Base-by-base conservation (phyloP, 2,113 vertebrate species). In the Cyprinodon variegatus region DNA sequence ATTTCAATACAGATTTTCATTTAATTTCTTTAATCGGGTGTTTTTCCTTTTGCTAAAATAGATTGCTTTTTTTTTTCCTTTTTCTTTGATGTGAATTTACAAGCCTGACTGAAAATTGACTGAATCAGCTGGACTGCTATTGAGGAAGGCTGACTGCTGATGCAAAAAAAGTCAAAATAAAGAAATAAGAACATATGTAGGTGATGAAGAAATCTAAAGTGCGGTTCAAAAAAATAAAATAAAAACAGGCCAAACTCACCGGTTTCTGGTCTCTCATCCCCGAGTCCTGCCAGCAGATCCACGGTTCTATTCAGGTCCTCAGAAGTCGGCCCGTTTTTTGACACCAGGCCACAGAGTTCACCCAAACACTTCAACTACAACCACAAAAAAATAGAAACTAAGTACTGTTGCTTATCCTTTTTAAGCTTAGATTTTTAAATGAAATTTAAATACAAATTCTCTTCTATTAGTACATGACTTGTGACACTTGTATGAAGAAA, bases 231-330 rank as follows among this genome's bases (percentile, higher is more conserved):
- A 45, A 45, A 45, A 45, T 10, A 14, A 29, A 29, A 29, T 29
- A 29, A 29, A 29, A 29, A 29, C 29, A 29, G 29, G 29, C 29
- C 8, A 3, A 38, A 64, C 83, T 12, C 92, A 98, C 98, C 96
- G 60, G 98, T 99, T 86, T 99, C 98, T 2, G 97, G 96, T 39
- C 96, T 95, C 78, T 99, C 97, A 11, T 96, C 94, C 72, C 97
- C 97, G 50, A 99, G 89, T 50, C 98, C 98, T 11, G 98, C 98
- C 78, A 99, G 85, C 68, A 99, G 94, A 86, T 99, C 98, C 0
- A 99, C 98, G 0, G 97, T 99, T 91, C 96, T 91, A 81, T 98
- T 97, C 86, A 99, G 95, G 77, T 98, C 98, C 80, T 98, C 98
- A 11, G 98, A 99, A 61, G 96, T 92, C 0, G 98, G 98, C 2